Evolutionary conservation across 2,113 vertebrate genomes (phyloP), one percentile per base, ranked within the genome.

Genomic region (Neofelis nebulosa): DNA sequence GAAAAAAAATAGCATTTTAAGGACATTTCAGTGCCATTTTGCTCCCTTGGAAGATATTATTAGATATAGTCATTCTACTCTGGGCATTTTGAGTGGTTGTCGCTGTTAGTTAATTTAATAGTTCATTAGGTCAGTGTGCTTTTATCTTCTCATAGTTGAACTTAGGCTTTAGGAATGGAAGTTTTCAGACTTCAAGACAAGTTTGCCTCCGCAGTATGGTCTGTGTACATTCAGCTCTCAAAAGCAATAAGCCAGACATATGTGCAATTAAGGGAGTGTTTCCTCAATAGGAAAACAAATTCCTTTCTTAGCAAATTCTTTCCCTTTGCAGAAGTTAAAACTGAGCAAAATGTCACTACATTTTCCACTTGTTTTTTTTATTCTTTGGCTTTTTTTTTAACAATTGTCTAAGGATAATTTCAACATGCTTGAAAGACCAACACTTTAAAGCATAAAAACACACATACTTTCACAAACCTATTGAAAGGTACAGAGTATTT

Each of bases 241-340:
- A 92, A 93, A 97, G 96, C 95, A 96, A 84, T 97, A 96, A 98
- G 91, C 63, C 97, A 96, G 78, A 97, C 97, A 57, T 97, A 95
- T 96, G 89, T 98, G 97, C 97, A 96, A 97, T 98, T 98, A 98
- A 97, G 69, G 80, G 93, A 98, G 84, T 45, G 18, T 97, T 98
- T 98, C 96, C 90, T 78, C 96, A 98, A 93, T 94, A 98, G 95
- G 96, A 98, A 96, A 92, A 93, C 93, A 90, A 98, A 93, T 98
- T 98, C 83, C 45, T 93, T 97, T 98, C 92, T 83, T 98, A 98
- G 97, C 97, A 98, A 93, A 97, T 71, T 19, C 10, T 50, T 90
- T 90, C 41, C 3, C 41, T 96, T 95, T 92, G 38, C 93, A 97
- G 69, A 97, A 97, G 78, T 95, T 96, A 88, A 73, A 97, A 96